Base-by-base conservation (phyloP, 2,113 vertebrate genomes). In the Catharus bicknelli region DNA sequence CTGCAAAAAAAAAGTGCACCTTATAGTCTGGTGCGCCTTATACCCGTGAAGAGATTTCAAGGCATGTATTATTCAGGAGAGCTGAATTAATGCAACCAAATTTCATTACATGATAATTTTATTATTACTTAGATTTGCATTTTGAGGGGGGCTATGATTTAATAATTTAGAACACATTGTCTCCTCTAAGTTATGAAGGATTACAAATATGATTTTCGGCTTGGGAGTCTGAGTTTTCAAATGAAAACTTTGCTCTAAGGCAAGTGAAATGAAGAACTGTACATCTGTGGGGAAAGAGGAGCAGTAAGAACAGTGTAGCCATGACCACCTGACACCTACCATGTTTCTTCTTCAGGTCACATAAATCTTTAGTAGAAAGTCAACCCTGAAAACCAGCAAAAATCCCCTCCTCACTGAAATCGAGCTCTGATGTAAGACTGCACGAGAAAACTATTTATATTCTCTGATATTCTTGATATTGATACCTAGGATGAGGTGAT, bases 1-100 rank as follows among this genome's bases (percentile, higher is more conserved):
- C 38, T 38, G 38, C 38, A 38, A 38, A 38, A 38, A 38, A 38
- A 38, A 38, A 38, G 38, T 38, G 38, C 38, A 38, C 38, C 38
- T 38, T 38, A 38, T 38, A 38, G 9, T 38, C 38, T 11, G 11
- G 38, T 38, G 38, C 38, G 11, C 10, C 38, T 38, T 38, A 38
- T 38, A 38, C 10, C 38, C 38, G 11, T 38, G 38, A 38, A 43
- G 45, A 86, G 38, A 50, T 70, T 69, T 27, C 67, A 93, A 97
- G 95, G 95, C 55, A 36, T 67, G 51, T 83, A 77, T 96, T 97
- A 84, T 66, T 83, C 67, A 92, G 68, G 86, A 70, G 85, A 95
- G 76, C 55, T 85, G 86, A 72, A 95, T 74, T 93, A 91, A 83
- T 9, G 59, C 45, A 94, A 90, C 66, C 91, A 97, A 96, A 93